A percentile compares a stretch with the other conserved stretches of the same genome.
phyloP scores from a whole-genome alignment of 2,888 invertebrate species.

The Eutolmus rufibarbis region DNA sequence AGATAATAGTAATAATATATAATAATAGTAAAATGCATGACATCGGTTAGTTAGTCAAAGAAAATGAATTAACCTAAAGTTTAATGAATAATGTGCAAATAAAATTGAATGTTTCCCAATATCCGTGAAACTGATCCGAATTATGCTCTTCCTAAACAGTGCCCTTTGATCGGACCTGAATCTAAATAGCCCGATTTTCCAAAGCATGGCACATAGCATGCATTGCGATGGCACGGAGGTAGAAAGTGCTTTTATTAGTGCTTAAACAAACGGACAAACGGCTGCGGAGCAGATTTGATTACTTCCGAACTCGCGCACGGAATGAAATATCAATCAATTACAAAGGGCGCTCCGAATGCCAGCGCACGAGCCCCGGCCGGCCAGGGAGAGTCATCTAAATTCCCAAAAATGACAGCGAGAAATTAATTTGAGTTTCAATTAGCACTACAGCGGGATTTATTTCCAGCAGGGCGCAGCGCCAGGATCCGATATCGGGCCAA shows the following conservation, averaged over 20 bases:
- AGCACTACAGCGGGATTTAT: conserved; percentile 33
- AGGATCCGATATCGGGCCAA: background rate
- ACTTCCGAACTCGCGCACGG: background rate
- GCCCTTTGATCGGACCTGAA: background rate
- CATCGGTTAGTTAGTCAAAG: background rate
- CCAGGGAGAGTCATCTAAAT: conserved; percentile 10
- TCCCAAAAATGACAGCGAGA: conserved; percentile 22
- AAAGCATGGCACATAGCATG: background rate
- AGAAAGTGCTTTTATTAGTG: background rate
- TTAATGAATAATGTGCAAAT: background rate
- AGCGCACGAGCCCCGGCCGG: background rate
- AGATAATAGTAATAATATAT: too few species aligned
- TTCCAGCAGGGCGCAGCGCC: background rate
- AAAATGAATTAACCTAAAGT: background rate
- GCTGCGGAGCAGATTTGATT: background rate
- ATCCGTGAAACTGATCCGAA: background rate
- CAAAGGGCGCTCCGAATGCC: conserved; percentile 1
- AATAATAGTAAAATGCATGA: too few species aligned
- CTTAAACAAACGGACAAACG: background rate
- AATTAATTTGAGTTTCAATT: conserved; percentile 37
- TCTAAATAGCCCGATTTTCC: background rate
- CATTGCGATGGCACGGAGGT: background rate
- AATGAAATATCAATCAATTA: conserved; percentile 20
- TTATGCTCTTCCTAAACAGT: background rate
- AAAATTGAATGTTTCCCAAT: background rate